phyloP scores from a whole-genome alignment of 2,113 vertebrate genomes.

The Neodontobutis hainanensis region DNA sequence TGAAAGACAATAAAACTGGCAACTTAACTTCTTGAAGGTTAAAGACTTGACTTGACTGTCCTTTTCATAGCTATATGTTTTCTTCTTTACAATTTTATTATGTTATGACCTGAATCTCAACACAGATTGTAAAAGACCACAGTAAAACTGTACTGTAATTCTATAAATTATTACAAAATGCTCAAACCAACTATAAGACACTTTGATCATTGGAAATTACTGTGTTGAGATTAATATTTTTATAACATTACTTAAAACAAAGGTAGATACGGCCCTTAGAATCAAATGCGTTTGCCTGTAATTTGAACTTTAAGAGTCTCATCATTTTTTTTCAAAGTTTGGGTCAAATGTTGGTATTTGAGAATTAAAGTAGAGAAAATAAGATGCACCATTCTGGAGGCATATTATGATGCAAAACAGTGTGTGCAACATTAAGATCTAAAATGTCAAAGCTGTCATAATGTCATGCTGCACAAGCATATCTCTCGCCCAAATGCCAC shows the following conservation, averaged over 20 bases:
- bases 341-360: slow-evolving; percentile 43
- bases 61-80: no score
- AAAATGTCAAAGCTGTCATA: slow-evolving; percentile 78
- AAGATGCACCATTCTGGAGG: slow-evolving; percentile 19
- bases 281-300: background rate
- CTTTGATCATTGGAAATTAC: no score
- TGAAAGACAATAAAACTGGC: no score
- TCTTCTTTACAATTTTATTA: no score
- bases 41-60: no score
- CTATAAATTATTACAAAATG: no score
- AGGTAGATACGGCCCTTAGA: background rate
- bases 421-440: slow-evolving; percentile 68
- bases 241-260: background rate
- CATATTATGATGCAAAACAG: slow-evolving; percentile 74
- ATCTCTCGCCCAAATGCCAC: slow-evolving; percentile 74
- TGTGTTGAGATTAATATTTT: no score
- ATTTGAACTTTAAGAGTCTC: background rate
- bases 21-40: no score
- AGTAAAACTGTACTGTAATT: no score
- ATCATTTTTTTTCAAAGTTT: slow-evolving; percentile 2
- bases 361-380: slow-evolving; percentile 18
- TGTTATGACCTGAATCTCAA: no score
- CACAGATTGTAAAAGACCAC: no score
- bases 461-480: slow-evolving; percentile 70
- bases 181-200: no score